Evolutionary conservation across 2,888 invertebrate species (phyloP), one percentile per base, ranked within the genome.

Genomic region (Frankliniella fusca): DNA sequence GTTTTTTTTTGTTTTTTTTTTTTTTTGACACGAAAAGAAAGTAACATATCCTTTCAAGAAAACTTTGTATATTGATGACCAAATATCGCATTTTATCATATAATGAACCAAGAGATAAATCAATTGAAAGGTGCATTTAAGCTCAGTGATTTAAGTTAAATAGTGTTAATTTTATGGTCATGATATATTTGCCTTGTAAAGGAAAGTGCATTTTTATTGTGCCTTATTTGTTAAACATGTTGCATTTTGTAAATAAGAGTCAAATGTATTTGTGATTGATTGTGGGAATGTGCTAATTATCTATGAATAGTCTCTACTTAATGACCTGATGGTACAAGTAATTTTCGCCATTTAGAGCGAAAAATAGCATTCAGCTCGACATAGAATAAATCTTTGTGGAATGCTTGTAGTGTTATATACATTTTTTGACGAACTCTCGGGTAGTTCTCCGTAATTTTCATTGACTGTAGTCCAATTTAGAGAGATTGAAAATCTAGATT

Each of bases 271-370:
- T 61, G 61, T 61, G 61, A 61, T 61, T n/a, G 15, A 18, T 76
- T 76, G n/a, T n/a, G 27, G 27, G 70, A 76, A 27, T 76, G 23
- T 76, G 70, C 27, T 27, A 76, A 76, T 27, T 23, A 27, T 27
- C 23, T 76, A 76, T 27, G 9, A 27, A 76, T 76, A 76, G 70
- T 23, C 23, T 27, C 27, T 76, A 76, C 70, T 76, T 76, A 76
- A 76, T 76, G 70, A 76, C 70, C 70, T 76, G 70, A 76, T 27
- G 70, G 70, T 76, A 76, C 70, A 76, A 76, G 70, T 54, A 54
- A 76, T 27, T 23, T 27, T 76, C 70, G 70, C 70, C 70, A 27
- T 12, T 23, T n/a, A 12, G 23, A 12, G 12, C 27, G 70, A 27
- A 76, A 27, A 3, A 38, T 27, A 76, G 70, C 70, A 76, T 76